A percentile compares a stretch with the other conserved stretches of the same genome.
Conservation (phyloP, 1,140 invertebrate genomes). For the Pseudomyrmex concolor region DNA sequence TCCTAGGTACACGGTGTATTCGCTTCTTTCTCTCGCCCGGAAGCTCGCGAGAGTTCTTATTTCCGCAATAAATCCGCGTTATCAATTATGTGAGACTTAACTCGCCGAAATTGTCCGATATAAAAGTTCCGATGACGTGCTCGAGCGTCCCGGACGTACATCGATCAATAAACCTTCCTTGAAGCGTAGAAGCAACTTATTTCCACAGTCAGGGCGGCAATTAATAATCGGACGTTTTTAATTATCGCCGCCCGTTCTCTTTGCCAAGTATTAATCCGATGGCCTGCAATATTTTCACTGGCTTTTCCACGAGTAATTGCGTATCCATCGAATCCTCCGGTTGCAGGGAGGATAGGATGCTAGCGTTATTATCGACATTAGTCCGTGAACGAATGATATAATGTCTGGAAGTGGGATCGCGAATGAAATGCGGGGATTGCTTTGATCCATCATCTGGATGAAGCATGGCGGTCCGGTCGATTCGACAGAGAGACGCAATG, state of each 20-base stretch:
- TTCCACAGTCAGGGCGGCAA: constrained; percentile 18
- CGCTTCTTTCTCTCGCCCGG: no score
- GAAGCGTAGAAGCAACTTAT: constrained; percentile 27
- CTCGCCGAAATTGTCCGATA: neutral
- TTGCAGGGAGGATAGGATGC: neutral
- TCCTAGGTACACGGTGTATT: no score
- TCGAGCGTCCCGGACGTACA: neutral
- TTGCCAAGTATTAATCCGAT: constrained; percentile 39
- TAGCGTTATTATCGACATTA: constrained; percentile 50
- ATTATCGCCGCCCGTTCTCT: constrained; percentile 34
- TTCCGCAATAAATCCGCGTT: neutral
- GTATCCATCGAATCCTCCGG: constrained; percentile 16
- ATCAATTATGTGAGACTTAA: neutral
- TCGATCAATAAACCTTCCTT: constrained; percentile 20
- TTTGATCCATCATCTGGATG: constrained; percentile 66
- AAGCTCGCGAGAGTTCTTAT: neutral
- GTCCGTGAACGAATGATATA: constrained; percentile 37
- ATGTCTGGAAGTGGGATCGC: constrained; percentile 38
- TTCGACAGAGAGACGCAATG: constrained; percentile 37
- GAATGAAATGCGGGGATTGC: constrained; percentile 61
- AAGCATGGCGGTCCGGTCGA: constrained; percentile 12
- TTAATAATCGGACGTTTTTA: constrained; percentile 58
- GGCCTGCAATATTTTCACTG: constrained; percentile 39
- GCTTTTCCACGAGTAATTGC: constrained; percentile 50
- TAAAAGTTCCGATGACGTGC: neutral